These are phyloP conservation scores for Globodera rostochiensis DNA, from an alignment of 1,140 invertebrate genomes.

Conservation along the genomic window DNA sequence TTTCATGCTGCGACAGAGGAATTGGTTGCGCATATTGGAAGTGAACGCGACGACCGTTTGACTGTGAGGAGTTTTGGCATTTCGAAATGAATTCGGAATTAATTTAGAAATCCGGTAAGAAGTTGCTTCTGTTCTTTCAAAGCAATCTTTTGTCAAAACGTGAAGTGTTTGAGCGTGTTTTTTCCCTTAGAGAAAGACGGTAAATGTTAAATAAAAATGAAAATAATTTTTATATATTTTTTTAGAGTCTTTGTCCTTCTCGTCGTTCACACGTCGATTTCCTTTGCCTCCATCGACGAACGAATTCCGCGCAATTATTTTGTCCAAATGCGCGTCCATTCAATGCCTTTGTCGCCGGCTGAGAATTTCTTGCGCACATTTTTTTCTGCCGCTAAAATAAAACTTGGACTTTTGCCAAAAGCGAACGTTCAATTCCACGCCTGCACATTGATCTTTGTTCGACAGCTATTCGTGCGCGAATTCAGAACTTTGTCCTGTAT, in stretches of 20 bases:
- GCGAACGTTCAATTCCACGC: slow-evolving; percentile 2
- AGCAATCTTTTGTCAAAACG: not conserved
- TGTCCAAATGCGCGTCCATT: not conserved
- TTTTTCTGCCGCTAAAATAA: not conserved
- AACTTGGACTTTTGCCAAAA: not conserved
- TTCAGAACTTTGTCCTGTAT: slow-evolving; percentile 1
- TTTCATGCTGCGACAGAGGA: not conserved
- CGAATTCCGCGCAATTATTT: slow-evolving; percentile 1
- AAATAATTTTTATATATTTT: not conserved
- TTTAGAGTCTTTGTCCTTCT: not conserved
- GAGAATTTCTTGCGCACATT: not conserved
- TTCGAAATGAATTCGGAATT: not conserved
- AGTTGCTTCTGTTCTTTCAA: slow-evolving; percentile 15
- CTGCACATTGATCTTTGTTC: not conserved
- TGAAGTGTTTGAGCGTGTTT: not conserved
- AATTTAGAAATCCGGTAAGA: not conserved
- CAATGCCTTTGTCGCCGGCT: not conserved
- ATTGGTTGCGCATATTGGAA: not conserved
- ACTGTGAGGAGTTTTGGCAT: not conserved
- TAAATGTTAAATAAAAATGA: not conserved
- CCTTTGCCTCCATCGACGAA: slow-evolving; percentile 22
- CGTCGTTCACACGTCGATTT: slow-evolving; percentile 15
- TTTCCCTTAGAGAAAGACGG: not conserved
- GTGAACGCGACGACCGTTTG: not conserved
- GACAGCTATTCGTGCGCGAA: not conserved